Conservation (phyloP, 2,888 invertebrate genomes). For the Cotesia congregata region DNA sequence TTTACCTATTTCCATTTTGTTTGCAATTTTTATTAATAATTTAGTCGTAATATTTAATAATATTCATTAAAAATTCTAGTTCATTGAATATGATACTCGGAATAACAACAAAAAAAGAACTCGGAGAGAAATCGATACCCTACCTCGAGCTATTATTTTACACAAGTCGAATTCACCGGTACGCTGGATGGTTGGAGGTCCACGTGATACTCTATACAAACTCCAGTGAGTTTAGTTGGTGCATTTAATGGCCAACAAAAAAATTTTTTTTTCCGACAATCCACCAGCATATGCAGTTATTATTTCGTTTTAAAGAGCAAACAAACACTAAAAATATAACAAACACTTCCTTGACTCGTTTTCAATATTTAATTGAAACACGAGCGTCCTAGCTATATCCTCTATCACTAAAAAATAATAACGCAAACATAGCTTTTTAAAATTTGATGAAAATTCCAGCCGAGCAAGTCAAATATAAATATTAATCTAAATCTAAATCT, state of each 20-base stretch:
- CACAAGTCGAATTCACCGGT: slow-evolving; percentile 40
- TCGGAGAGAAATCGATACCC: slow-evolving; percentile 38
- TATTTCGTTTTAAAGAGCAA: not conserved
- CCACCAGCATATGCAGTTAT: not conserved
- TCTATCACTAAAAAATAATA: slow-evolving; percentile 7
- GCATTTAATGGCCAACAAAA: slow-evolving; percentile 35
- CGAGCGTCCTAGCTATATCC: not conserved
- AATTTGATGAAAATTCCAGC: slow-evolving; percentile 36
- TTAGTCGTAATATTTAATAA: too few species aligned
- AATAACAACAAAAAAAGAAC: slow-evolving; percentile 23
- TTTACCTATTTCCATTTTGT: too few species aligned
- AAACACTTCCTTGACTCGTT: not conserved
- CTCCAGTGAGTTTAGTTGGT: slow-evolving; percentile 10
- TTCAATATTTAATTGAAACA: slow-evolving; percentile 11
- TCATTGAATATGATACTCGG: slow-evolving; percentile 33
- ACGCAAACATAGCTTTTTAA: slow-evolving; percentile 31
- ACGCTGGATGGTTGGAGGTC: not conserved
- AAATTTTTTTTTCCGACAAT: slow-evolving; percentile 9
- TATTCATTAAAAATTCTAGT: slow-evolving; percentile 16
- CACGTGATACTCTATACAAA: too few species aligned
- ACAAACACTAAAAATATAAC: slow-evolving; percentile 17
- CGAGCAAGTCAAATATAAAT: slow-evolving; percentile 35
- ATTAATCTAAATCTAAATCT: slow-evolving; percentile 17
- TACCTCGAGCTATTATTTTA: slow-evolving; percentile 41
- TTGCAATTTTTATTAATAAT: too few species aligned